phyloP scores from a whole-genome alignment of 2,888 invertebrate species.

The Oscheius onirici region DNA sequence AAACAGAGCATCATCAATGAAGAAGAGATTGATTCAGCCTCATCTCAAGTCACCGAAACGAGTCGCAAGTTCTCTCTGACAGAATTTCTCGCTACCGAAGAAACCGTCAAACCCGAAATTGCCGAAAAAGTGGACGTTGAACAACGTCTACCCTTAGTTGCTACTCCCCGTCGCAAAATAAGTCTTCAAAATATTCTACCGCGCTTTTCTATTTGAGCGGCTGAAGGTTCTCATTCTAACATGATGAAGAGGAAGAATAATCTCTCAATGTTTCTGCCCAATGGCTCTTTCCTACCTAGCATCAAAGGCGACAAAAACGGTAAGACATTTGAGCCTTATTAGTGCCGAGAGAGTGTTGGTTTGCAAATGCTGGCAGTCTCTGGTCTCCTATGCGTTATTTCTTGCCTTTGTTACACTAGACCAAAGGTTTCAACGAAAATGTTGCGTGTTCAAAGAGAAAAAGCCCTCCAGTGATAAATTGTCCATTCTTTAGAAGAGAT shows the following conservation, averaged over 20 bases:
- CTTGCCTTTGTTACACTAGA: too few species aligned
- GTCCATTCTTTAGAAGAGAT: too few species aligned
- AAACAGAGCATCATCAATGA: not conserved
- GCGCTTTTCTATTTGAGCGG: not conserved
- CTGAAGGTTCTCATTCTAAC: not conserved
- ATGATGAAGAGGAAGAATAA: not conserved
- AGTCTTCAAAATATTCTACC: slow-evolving; percentile 3
- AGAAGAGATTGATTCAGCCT: not conserved
- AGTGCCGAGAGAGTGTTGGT: too few species aligned
- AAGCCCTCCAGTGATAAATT: too few species aligned
- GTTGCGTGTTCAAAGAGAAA: too few species aligned
- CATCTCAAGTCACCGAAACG: not conserved
- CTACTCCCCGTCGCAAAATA: not conserved
- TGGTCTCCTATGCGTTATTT: too few species aligned
- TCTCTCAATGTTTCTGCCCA: not conserved
- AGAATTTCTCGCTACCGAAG: not conserved
- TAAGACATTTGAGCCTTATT: not conserved
- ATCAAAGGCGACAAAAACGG: not conserved
- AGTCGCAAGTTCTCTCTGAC: slow-evolving; percentile 1
- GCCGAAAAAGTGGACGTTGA: not conserved
- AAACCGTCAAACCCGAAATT: not conserved
- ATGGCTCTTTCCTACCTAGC: too few species aligned
- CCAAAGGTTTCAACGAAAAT: too few species aligned
- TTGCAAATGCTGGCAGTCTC: too few species aligned
- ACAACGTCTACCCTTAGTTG: not conserved